Evolutionary conservation across 92 coral and sea anemone genomes (phyloP).

Genomic region (Umimayanthus kanabou): DNA sequence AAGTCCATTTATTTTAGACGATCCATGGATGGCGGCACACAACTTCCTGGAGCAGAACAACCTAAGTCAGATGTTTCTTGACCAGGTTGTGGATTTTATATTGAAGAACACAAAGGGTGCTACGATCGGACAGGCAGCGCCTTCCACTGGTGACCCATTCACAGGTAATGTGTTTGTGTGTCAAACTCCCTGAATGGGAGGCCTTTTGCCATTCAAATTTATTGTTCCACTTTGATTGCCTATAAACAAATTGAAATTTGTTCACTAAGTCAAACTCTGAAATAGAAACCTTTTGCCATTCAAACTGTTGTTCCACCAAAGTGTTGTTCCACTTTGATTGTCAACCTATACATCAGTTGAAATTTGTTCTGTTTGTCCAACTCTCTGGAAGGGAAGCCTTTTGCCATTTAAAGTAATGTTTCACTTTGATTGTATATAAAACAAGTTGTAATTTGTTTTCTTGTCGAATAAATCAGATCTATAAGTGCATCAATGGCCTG

Average conservation of each 20-base stretch:
- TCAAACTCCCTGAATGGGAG: not conserved
- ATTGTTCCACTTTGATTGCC: not conserved
- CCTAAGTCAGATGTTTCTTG: slow-evolving; percentile 91
- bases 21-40: slow-evolving; percentile 99
- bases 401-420: not conserved
- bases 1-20: slow-evolving; percentile 58
- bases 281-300: not conserved
- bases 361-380: not conserved
- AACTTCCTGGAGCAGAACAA: slow-evolving; percentile 88
- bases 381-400: no score
- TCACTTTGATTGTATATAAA: not conserved
- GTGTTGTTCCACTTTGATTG: not conserved
- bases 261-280: not conserved
- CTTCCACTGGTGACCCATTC: slow-evolving; percentile 79
- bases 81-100: slow-evolving; percentile 94
- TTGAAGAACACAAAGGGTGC: slow-evolving; percentile 84
- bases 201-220: not conserved
- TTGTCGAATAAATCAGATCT: no score
- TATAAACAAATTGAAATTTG: no score
- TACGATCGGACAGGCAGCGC: slow-evolving; percentile 78
- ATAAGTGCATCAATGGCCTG: no score
- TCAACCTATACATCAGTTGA: not conserved
- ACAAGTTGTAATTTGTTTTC: not conserved
- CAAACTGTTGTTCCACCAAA: not conserved
- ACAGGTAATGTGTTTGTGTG: slow-evolving; percentile 62